Percentiles rank a stretch among this genome's conserved stretches.
These are phyloP conservation scores for Cliona cf. orientalis DNA, from an alignment of 37 sponge, comb jelly and placozoan genomes.

Conservation along the genomic window DNA sequence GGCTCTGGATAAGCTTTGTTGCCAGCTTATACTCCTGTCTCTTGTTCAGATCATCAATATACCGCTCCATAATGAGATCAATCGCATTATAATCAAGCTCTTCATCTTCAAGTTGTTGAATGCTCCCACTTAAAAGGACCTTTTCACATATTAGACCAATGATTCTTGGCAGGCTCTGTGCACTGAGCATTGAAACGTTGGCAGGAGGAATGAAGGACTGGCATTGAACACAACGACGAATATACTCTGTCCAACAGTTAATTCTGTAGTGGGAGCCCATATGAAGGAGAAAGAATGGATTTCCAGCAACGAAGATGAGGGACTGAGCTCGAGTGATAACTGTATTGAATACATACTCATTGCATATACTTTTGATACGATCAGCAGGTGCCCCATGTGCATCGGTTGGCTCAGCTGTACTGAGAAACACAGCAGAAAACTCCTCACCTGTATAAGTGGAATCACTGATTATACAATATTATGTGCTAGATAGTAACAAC, in stretches of 20 bases:
- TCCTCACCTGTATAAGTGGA: conserved; percentile 19
- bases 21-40: conserved; percentile 3
- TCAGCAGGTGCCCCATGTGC: background rate
- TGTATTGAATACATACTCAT: conserved; percentile 56
- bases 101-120: background rate
- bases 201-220: conserved; percentile 9
- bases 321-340: conserved; percentile 41
- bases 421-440: conserved; percentile 35
- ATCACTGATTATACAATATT: background rate
- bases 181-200: background rate
- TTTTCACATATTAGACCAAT: background rate
- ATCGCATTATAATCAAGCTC: background rate
- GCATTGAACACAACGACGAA: conserved; percentile 27
- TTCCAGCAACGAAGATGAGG: conserved; percentile 28
- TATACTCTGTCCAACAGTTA: conserved; percentile 22
- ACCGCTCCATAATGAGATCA: conserved; percentile 2
- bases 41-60: conserved; percentile 15
- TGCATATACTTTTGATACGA: conserved; percentile 23
- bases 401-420: conserved; percentile 31
- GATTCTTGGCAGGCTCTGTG: background rate
- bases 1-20: conserved; percentile 2
- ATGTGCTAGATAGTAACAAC: background rate
- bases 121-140: background rate
- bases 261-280: background rate
- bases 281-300: conserved; percentile 24